These are phyloP conservation scores for Hoplodrina ambigua DNA, from an alignment of 2,888 invertebrate species.

Conservation along the genomic window DNA sequence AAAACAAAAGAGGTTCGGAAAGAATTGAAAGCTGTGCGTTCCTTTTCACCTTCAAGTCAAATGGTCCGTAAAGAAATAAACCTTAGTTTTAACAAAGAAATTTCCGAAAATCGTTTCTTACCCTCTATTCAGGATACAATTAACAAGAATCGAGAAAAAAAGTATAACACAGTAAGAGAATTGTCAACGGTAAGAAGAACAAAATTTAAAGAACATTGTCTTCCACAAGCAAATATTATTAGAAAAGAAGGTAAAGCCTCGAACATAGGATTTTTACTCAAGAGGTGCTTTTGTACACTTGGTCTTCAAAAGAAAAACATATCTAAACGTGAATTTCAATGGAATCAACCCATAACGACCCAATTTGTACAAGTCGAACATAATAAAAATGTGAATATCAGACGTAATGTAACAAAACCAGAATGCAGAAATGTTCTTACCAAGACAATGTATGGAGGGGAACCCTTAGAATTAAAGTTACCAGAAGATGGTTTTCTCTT, in stretches of 20 bases:
- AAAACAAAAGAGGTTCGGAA: constrained; percentile 2
- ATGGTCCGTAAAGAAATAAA: constrained; percentile 64
- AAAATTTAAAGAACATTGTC: constrained; percentile 2
- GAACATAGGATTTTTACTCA: constrained; percentile 30
- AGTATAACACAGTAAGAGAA: constrained; percentile 10
- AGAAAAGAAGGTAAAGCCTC: constrained; percentile 20
- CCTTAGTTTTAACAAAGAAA: constrained; percentile 67
- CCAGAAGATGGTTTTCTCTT: background rate
- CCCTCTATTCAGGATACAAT: background rate
- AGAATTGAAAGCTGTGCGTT: background rate
- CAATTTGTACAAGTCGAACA: constrained; percentile 29
- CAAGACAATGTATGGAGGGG: constrained; percentile 1
- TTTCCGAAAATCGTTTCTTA: constrained; percentile 58
- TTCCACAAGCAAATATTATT: constrained; percentile 17
- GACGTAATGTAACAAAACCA: background rate
- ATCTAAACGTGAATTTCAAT: background rate
- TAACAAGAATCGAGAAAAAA: constrained; percentile 3
- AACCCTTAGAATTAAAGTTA: constrained; percentile 19
- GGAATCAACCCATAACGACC: constrained; percentile 24
- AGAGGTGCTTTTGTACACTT: constrained; percentile 46
- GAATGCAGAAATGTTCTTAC: background rate
- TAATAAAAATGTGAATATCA: background rate
- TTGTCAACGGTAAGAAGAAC: constrained; percentile 12
- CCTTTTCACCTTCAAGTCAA: constrained; percentile 32
- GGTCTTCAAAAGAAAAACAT: constrained; percentile 37